These are phyloP conservation scores for Pangasius sanitwongsei DNA, from an alignment of 2,797 vertebrate species.

Conservation along the genomic window DNA sequence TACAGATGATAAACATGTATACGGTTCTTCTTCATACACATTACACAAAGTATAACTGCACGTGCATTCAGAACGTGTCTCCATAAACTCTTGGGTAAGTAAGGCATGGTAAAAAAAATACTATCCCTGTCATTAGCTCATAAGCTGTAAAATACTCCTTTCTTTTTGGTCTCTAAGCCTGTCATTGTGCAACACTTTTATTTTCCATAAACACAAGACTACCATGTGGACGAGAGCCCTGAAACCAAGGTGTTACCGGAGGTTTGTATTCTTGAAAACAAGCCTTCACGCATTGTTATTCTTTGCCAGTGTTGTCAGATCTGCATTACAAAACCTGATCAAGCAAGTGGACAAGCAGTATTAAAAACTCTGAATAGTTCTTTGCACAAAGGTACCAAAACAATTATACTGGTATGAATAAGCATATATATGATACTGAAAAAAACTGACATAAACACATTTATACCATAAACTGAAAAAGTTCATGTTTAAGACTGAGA, in stretches of 20 bases:
- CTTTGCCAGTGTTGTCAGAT: neutral
- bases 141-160: slow-evolving; percentile 48
- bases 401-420: neutral
- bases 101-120: slow-evolving; percentile 12
- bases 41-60: neutral
- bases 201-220: slow-evolving; percentile 41
- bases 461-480: neutral
- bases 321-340: neutral
- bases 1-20: slow-evolving; percentile 25
- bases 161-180: slow-evolving; percentile 33
- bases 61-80: slow-evolving; percentile 8
- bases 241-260: slow-evolving; percentile 46
- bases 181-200: slow-evolving; percentile 47
- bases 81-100: slow-evolving; percentile 20
- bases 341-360: neutral
- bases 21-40: neutral
- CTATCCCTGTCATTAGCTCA: slow-evolving; percentile 40
- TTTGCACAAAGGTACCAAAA: neutral
- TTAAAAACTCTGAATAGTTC: slow-evolving; percentile 1
- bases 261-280: slow-evolving; percentile 43
- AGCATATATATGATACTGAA: neutral
- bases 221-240: slow-evolving; percentile 30
- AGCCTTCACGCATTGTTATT: slow-evolving; percentile 8
- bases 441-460: neutral
- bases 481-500: neutral